Evolutionary conservation across 2,888 invertebrate species (phyloP), one percentile per base, ranked within the genome.

Genomic region (Lycocerus yunnanus): DNA sequence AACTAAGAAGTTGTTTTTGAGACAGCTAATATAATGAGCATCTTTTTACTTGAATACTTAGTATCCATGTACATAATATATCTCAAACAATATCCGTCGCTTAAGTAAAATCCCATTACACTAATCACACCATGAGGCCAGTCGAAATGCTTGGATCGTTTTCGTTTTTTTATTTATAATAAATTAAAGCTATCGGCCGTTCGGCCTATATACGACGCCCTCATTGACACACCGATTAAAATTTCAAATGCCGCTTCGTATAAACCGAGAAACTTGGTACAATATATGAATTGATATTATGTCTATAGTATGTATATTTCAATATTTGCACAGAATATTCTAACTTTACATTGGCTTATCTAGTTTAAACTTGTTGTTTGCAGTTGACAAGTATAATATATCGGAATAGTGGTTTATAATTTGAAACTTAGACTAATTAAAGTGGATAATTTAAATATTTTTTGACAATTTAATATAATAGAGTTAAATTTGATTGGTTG

Each of bases 241-340:
- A 43, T 27, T 71, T 13, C 8, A 27, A 15, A 65, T 74, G 74
- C 76, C 76, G 76, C 76, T 76, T 21, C 61, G 24, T 72, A 58
- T 58, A 14, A 66, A 78, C 66, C 11, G 63, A 27, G 65, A 10
- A 58, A 16, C n/a, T 69, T 60, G 69, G 60, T 73, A 74, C 21
- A 21, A 63, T 63, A 60, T 60, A 63, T 63, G 69, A 71, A 77
- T 77, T 78, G 76, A 75, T 77, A 74, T 75, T 67, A 71, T 71
- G 74, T 65, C 14, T 20, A 18, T 76, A 74, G 75, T 77, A 74
- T 74, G 69, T 72, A 71, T 69, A 73, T 78, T 76, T 75, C 76
- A 76, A 76, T 78, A 78, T 78, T 78, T 76, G 72, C 76, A 58
- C 71, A 72, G 72, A 78, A 75, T 75, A 76, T 78, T 77, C 77